Percentiles rank a stretch among this genome's conserved stretches.
These are phyloP conservation scores for Tortrix viridana DNA, from an alignment of 2,888 invertebrate genomes.

Conservation along the genomic window DNA sequence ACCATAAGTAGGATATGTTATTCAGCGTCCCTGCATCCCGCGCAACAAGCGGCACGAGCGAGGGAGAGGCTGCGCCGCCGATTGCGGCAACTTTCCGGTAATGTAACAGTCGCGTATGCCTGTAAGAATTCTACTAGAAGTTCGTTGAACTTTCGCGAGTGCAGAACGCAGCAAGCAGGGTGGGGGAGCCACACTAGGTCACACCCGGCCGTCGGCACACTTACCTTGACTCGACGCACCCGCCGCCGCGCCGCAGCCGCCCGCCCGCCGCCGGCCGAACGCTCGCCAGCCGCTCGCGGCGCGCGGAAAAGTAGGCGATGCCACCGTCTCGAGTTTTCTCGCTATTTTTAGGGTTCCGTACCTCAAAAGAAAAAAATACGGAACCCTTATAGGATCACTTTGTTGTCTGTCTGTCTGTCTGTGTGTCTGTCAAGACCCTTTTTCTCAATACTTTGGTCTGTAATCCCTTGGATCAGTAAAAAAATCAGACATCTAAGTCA, in stretches of 20 bases:
- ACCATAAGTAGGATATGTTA: not conserved
- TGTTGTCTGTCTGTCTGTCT: too few species aligned
- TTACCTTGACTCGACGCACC: slow-evolving; percentile 82
- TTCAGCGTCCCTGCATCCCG: slow-evolving; percentile 12
- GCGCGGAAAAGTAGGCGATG: slow-evolving; percentile 76
- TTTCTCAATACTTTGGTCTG: too few species aligned
- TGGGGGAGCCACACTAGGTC: slow-evolving; percentile 81
- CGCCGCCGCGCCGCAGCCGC: slow-evolving; percentile 51
- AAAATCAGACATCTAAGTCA: too few species aligned
- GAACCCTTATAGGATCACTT: too few species aligned
- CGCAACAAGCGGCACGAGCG: slow-evolving; percentile 11
- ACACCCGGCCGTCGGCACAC: slow-evolving; percentile 82
- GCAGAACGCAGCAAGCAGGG: slow-evolving; percentile 77
- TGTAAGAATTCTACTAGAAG: slow-evolving; percentile 80
- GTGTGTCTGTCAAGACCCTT: too few species aligned
- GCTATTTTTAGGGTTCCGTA: too few species aligned
- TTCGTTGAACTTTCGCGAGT: slow-evolving; percentile 83
- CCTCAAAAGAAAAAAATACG: too few species aligned
- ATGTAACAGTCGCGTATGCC: slow-evolving; percentile 80
- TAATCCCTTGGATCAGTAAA: too few species aligned
- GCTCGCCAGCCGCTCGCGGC: slow-evolving; percentile 53
- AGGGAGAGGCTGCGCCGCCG: slow-evolving; percentile 42
- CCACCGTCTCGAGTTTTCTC: slow-evolving; percentile 56
- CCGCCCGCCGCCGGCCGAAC: slow-evolving; percentile 44
- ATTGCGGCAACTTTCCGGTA: slow-evolving; percentile 81